Evolutionary conservation across 2,113 vertebrate species (phyloP), one percentile per base, ranked within the genome.

Genomic region (Lagenorhynchus albirostris): DNA sequence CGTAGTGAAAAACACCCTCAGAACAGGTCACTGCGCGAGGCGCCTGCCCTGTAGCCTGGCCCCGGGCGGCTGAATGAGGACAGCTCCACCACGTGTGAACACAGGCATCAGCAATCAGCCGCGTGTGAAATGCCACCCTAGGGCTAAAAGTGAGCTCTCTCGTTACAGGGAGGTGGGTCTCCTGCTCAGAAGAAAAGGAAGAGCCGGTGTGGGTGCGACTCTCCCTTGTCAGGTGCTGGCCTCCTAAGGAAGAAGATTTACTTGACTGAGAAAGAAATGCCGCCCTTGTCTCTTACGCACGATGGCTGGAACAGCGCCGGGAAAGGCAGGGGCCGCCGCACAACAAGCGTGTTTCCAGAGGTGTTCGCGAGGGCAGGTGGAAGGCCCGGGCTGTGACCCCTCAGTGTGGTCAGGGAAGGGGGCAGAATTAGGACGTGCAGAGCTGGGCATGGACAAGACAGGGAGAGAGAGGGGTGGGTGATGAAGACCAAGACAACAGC

Each of bases 31-130:
- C 41, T 8, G 41, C n/a, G 2, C 0, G 3, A 6, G 26, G 44
- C 26, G 12, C 29, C 29, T 65, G 25, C 17, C 92, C 50, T 47
- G 41, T 47, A 4, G 62, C 71, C n/a, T 1, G 13, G 20, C 23
- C 14, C 14, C 20, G 0, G 0, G 7, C 11, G 31, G 11, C 2
- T 26, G 3, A 4, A 21, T 6, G 3, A 20, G 36, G 12, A 0
- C 7, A 53, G 14, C 26, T 20, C 4, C 20, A 7, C 0, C 0
- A 3, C 0, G 3, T 15, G 21, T 6, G 36, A 13, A 6, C 4
- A 26, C 29, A 71, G 65, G 26, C 11, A 18, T 12, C 14, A 8
- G 26, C 41, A 29, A 67, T 6, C 5, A 1, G 33, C 41, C n/a
- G 55, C 20, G 4, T 18, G 0, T 7, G 11, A 38, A 77, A 25